Evolutionary conservation across 2,888 invertebrate genomes (phyloP), one percentile per base, ranked within the genome.

Genomic region (Abrostola tripartita): DNA sequence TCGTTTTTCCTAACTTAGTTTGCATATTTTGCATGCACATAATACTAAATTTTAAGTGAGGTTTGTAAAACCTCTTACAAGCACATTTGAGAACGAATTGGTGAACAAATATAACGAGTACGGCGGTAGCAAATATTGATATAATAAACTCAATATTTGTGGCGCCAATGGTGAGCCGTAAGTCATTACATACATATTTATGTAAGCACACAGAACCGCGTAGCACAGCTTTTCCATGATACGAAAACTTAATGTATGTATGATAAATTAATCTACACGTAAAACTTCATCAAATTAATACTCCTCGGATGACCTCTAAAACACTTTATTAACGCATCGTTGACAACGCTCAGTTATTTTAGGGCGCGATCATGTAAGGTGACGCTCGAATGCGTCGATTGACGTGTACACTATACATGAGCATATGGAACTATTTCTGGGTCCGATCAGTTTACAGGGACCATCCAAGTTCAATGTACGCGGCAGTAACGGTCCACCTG

Each of bases 391-490:
- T 75, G 75, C 74, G 72, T 24, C 56, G 77, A 81, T 70, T 79
- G 85, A 84, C 81, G 76, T 75, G 70, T 68, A 73, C n/a, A n/a
- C n/a, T n/a, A n/a, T n/a, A n/a, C 74, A 75, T 55, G 58, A 75
- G 79, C 76, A 68, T 74, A 70, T 73, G 72, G 71, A 75, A 76
- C 82, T 85, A 84, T 85, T 84, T 85, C 72, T 79, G 78, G 74
- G 61, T 54, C 62, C 64, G 78, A 71, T 81, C 75, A 76, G 79
- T 78, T 86, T 79, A 81, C 84, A 81, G 68, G 65, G 74, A 78
- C 76, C 82, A 79, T 37, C 72, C 61, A 72, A 75, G 86, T 82
- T 84, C 83, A 79, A 71, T 76, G 84, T 76, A 82, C 88, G 66
- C 69, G 9, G 57, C 65, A 68, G 60, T 71, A 77, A 79, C 69